Evolutionary conservation across 2,888 invertebrate species (phyloP).

Genomic region (Amphiduros pacificus): DNA sequence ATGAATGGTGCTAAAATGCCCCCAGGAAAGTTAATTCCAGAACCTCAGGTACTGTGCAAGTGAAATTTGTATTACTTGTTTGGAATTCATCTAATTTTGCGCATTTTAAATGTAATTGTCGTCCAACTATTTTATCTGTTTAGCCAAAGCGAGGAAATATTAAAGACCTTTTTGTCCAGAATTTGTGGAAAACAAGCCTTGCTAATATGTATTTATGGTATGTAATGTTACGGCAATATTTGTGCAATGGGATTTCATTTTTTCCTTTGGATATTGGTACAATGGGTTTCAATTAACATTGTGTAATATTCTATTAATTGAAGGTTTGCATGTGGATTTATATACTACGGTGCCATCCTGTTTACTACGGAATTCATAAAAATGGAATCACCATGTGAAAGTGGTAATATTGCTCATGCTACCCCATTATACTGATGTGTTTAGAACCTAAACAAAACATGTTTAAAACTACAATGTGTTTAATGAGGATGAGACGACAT

Average conservation of each 20-base stretch:
- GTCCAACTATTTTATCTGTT: not conserved
- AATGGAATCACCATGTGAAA: conserved; percentile 1
- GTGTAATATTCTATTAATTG: too few relatives aligned
- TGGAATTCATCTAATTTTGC: not conserved
- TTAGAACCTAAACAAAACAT: too few relatives aligned
- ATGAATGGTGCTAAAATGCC: not conserved
- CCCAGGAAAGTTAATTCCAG: not conserved
- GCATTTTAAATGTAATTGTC: not conserved
- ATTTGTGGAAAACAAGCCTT: too few relatives aligned
- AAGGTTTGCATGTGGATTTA: not conserved
- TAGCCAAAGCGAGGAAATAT: not conserved
- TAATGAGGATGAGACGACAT: too few relatives aligned
- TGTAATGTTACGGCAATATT: too few relatives aligned
- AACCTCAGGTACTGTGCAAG: not conserved
- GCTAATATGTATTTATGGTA: too few relatives aligned
- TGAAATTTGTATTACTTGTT: not conserved
- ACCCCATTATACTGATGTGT: too few relatives aligned
- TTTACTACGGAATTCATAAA: conserved; percentile 10
- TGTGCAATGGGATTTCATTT: too few relatives aligned
- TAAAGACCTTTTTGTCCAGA: conserved; percentile 13
- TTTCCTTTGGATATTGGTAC: too few relatives aligned
- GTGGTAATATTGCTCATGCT: too few relatives aligned
- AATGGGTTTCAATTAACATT: too few relatives aligned
- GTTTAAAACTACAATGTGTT: too few relatives aligned
- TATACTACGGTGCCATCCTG: conserved; percentile 5